phyloP scores from a whole-genome alignment of 2,797 vertebrate species.

The Paramormyrops hopkinsi region DNA sequence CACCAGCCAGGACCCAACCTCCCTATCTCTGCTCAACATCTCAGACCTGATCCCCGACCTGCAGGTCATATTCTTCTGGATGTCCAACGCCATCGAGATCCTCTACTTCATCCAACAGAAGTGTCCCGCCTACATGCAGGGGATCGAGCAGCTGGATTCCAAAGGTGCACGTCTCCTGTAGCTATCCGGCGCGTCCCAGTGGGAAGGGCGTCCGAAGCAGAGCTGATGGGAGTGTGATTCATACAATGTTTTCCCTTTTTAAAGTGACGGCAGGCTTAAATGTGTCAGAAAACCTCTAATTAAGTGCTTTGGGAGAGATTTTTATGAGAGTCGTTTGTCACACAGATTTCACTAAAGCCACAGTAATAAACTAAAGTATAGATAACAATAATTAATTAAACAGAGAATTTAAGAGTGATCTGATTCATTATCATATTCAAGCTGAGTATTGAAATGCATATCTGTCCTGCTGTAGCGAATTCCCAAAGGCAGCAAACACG shows the following conservation, averaged over 20 bases:
- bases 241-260: not conserved
- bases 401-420: not conserved
- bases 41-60: conserved; percentile 82
- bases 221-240: not conserved
- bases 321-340: not conserved
- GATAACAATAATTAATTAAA: not conserved
- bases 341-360: not conserved
- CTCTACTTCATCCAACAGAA: conserved; percentile 92
- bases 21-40: conserved; percentile 72
- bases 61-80: conserved; percentile 91
- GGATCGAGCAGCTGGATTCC: conserved; percentile 74
- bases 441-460: not conserved
- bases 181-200: not conserved
- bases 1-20: conserved; percentile 77
- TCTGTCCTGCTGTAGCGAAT: not conserved
- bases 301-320: conserved; percentile 12
- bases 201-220: not conserved
- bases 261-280: not conserved
- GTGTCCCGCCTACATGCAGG: conserved; percentile 81
- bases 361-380: not conserved
- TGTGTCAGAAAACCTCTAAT: conserved; percentile 10
- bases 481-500: not conserved
- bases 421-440: not conserved
- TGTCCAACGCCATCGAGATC: conserved; percentile 90
- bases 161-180: conserved; percentile 61